Conservation (phyloP, 2,888 invertebrate genomes). For the Leistus spinibarbis region DNA sequence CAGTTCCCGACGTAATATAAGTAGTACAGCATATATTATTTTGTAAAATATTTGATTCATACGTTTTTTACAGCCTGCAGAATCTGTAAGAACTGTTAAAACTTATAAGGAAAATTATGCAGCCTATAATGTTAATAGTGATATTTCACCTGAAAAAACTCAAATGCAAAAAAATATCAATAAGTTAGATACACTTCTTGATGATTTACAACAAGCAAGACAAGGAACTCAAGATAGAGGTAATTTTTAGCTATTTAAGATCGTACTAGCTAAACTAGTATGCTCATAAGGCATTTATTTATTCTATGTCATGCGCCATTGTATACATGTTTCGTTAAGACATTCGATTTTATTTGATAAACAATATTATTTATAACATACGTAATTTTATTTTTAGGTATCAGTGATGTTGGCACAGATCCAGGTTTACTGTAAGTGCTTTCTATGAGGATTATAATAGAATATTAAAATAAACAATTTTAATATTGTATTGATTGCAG, state of each 20-base stretch:
- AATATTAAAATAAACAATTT: conserved; percentile 14
- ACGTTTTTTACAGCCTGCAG: conserved; percentile 52
- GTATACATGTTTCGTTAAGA: not conserved
- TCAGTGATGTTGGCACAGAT: conserved; percentile 49
- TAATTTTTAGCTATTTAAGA: too few species aligned
- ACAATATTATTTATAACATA: conserved; percentile 51
- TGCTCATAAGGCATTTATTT: too few species aligned
- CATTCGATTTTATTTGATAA: not conserved
- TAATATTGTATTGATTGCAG: conserved; percentile 11
- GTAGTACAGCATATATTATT: too few species aligned
- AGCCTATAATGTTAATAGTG: conserved; percentile 49
- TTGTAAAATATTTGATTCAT: not conserved
- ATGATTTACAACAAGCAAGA: conserved; percentile 68
- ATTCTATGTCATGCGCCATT: too few species aligned
- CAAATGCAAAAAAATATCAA: conserved; percentile 68
- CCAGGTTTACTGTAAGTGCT: conserved; percentile 54
- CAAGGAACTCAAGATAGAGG: conserved; percentile 50
- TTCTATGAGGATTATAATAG: conserved; percentile 6
- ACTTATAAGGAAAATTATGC: conserved; percentile 56
- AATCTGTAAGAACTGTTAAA: conserved; percentile 53
- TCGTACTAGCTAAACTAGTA: too few species aligned
- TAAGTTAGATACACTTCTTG: conserved; percentile 75
- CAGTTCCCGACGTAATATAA: too few species aligned
- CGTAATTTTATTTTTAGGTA: conserved; percentile 48
- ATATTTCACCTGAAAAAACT: conserved; percentile 50